phyloP scores from a whole-genome alignment of 2,113 vertebrate species.

The Arenaria interpres region DNA sequence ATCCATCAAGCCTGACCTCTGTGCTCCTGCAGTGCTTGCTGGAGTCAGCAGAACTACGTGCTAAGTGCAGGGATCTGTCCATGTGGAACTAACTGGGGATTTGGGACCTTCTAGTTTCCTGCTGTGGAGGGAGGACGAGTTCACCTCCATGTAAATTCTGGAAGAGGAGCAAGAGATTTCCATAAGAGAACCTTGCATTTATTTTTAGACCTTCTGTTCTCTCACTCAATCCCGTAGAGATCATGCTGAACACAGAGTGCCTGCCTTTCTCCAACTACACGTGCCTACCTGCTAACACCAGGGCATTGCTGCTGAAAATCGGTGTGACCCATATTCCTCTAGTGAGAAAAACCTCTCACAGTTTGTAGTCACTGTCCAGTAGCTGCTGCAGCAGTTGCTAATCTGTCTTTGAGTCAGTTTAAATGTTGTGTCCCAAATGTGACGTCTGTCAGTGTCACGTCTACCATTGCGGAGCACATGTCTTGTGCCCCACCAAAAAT shows the following conservation, averaged over 20 bases:
- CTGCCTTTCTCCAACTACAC: background rate
- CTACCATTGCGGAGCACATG: background rate
- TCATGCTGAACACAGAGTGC: background rate
- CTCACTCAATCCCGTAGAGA: background rate
- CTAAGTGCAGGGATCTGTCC: conserved; percentile 2
- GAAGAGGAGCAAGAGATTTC: background rate
- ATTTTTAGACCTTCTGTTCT: conserved; percentile 31
- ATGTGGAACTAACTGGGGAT: conserved; percentile 27
- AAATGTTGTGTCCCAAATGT: background rate
- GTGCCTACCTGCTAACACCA: background rate
- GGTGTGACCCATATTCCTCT: background rate
- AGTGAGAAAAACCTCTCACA: background rate
- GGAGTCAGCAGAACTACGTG: background rate
- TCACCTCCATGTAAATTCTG: background rate
- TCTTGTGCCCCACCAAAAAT: background rate
- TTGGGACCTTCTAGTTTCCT: background rate
- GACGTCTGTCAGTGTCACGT: background rate
- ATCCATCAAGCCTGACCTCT: conserved; percentile 28
- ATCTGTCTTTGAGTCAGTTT: background rate
- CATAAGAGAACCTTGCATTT: background rate
- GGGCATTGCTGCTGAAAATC: background rate
- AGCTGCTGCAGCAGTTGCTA: background rate
- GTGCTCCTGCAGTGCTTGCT: background rate
- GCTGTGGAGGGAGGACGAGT: background rate
- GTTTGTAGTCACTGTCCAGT: background rate